Evolutionary conservation across 1,140 invertebrate genomes (phyloP).

Genomic region (Dinoponera quadriceps): DNA sequence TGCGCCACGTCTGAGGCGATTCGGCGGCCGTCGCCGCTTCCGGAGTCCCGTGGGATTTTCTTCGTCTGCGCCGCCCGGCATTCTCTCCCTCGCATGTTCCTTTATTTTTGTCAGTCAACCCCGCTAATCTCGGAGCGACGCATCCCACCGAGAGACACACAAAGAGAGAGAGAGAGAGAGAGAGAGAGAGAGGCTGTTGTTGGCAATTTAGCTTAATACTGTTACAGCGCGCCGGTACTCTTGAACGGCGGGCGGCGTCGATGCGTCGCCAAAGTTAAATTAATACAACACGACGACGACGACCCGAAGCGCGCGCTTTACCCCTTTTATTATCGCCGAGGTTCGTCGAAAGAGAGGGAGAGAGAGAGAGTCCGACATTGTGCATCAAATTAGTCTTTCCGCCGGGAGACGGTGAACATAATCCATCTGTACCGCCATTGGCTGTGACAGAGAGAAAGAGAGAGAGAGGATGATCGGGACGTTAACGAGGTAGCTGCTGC

Average conservation of each 20-base stretch:
- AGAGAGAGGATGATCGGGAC: not conserved
- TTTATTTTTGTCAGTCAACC: slow-evolving; percentile 44
- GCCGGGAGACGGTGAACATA: slow-evolving; percentile 11
- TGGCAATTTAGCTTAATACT: slow-evolving; percentile 71
- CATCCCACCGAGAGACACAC: not conserved
- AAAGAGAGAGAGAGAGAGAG: too few species aligned
- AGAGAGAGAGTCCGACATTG: slow-evolving; percentile 65
- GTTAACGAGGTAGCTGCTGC: too few species aligned
- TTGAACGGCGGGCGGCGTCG: slow-evolving; percentile 14
- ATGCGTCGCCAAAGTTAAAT: slow-evolving; percentile 74
- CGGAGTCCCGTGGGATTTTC: slow-evolving; percentile 41
- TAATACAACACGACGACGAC: slow-evolving; percentile 72
- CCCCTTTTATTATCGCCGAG: slow-evolving; percentile 66
- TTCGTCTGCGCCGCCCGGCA: not conserved
- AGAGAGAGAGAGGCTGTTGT: slow-evolving; percentile 11
- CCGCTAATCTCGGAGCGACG: slow-evolving; percentile 56
- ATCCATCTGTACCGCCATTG: slow-evolving; percentile 54
- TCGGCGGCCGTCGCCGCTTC: slow-evolving; percentile 20
- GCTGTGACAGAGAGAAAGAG: not conserved
- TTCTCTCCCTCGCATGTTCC: slow-evolving; percentile 23
- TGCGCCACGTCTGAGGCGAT: slow-evolving; percentile 24
- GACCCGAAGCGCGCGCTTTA: slow-evolving; percentile 49
- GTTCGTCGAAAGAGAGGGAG: too few species aligned
- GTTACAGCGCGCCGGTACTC: slow-evolving; percentile 45
- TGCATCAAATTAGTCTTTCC: slow-evolving; percentile 71